Percentiles rank a stretch among this genome's conserved stretches.
These are phyloP conservation scores for Cavia porcellus DNA, from an alignment of 2,113 vertebrate genomes.

Conservation along the genomic window DNA sequence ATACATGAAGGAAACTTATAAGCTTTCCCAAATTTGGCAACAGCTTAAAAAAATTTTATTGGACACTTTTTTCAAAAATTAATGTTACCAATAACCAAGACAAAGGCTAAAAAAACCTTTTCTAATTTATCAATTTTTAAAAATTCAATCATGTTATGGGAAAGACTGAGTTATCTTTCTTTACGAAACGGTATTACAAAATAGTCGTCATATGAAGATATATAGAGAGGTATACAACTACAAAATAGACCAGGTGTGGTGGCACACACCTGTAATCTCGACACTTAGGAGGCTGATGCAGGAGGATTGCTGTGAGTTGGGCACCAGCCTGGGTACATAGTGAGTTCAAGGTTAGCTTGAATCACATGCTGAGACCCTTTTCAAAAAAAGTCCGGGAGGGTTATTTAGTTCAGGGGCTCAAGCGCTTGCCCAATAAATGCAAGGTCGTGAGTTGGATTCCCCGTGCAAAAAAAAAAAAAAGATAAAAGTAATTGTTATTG, in stretches of 20 bases:
- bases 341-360: not conserved
- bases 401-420: too few species aligned
- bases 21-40: not conserved
- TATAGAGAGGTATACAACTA: not conserved
- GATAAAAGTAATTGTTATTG: too few species aligned
- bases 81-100: not conserved
- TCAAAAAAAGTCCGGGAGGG: not conserved
- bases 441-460: too few species aligned
- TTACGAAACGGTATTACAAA: conserved; percentile 20
- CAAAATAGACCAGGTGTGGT: not conserved
- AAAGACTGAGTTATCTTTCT: not conserved
- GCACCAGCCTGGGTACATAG: not conserved
- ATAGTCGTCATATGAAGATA: not conserved
- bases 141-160: not conserved
- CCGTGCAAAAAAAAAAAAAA: too few species aligned
- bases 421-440: too few species aligned
- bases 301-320: not conserved
- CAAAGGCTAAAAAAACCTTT: conserved; percentile 12
- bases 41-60: not conserved
- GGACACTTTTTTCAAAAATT: not conserved
- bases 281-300: not conserved
- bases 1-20: conserved; percentile 12
- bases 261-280: not conserved
- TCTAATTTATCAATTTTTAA: not conserved
- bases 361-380: not conserved